Base-by-base conservation (phyloP, 2,888 invertebrate genomes). In the Drosophila testacea region DNA sequence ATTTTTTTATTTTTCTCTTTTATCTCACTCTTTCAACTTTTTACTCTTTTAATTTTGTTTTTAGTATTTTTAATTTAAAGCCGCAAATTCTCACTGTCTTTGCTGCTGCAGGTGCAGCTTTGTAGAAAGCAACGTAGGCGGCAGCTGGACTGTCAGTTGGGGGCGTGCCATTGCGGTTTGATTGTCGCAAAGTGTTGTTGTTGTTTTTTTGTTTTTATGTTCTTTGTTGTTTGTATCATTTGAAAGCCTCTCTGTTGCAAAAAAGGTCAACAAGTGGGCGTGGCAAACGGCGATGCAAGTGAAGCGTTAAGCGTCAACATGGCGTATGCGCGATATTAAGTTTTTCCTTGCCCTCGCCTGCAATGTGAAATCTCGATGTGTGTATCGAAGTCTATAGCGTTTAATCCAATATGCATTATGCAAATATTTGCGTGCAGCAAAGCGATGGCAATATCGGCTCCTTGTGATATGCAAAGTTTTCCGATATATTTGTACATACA, bases 261-360 rank as follows among this genome's bases (percentile, higher is more conserved):
- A 38, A 74, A 60, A 73, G 74, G 76, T 69, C 76, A 78, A 41
- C 44, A 32, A 22, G 36, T 60, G 62, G 79, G 79, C 74, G 76
- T 60, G 61, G 38, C 65, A 2, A 52, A 6, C n/a, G 44, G 52
- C 70, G 16, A n/a, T 38, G 51, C 42, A 41, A 54, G 10, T 63
- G 70, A 70, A 52, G 70, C 70, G 79, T 77, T 56, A 76, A 74
- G 47, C 54, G 54, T 36, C 64, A 69, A 74, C 79, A 69, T 51
- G 61, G 41, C 74, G 79, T 57, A 77, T 74, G 30, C 65, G 74
- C 60, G 50, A 70, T 70, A 63, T 63, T 54, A 32, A 55, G 63
- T 55, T 47, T 64, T 59, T 30, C 2, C 28, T 10, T 51, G 44
- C 9, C 9, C 22, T 51, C 6, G 34, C 27, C 42, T 1, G 5